Evolutionary conservation across 1,140 invertebrate species (phyloP).

Genomic region (Papilio aristodemus): DNA sequence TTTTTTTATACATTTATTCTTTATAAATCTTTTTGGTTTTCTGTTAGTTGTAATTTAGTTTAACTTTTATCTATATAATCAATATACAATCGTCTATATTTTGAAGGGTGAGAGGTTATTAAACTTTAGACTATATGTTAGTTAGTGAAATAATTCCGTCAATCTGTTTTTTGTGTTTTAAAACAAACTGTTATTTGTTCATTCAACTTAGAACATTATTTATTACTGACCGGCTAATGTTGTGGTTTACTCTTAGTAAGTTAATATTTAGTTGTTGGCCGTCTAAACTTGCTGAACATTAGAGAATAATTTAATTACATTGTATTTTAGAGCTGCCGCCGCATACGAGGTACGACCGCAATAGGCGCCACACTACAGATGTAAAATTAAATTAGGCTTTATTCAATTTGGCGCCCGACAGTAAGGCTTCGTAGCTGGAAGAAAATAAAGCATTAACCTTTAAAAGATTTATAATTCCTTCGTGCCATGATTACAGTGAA

Average conservation of each 20-base stretch:
- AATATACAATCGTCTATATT: no score
- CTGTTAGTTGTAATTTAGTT: no score
- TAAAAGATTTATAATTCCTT: not conserved
- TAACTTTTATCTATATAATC: not conserved
- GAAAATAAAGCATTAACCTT: not conserved
- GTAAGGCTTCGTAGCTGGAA: not conserved
- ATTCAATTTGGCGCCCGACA: not conserved
- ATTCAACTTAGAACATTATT: not conserved
- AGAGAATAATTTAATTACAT: constrained; percentile 6
- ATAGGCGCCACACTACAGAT: constrained; percentile 8
- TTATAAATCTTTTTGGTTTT: not conserved
- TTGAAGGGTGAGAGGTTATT: no score
- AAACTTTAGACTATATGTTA: no score
- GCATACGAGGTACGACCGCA: not conserved
- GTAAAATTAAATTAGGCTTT: constrained; percentile 11
- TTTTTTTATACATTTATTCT: no score
- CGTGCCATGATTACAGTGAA: not conserved
- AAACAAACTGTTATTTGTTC: not conserved
- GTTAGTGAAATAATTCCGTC: no score
- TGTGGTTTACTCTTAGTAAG: constrained; percentile 6
- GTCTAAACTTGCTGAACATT: not conserved
- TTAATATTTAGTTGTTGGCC: not conserved
- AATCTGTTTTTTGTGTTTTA: no score
- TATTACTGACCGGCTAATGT: constrained; percentile 1
- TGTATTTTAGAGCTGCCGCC: constrained; percentile 9